Conservation (phyloP, 2,888 invertebrate species). For the Parnassius orleans region DNA sequence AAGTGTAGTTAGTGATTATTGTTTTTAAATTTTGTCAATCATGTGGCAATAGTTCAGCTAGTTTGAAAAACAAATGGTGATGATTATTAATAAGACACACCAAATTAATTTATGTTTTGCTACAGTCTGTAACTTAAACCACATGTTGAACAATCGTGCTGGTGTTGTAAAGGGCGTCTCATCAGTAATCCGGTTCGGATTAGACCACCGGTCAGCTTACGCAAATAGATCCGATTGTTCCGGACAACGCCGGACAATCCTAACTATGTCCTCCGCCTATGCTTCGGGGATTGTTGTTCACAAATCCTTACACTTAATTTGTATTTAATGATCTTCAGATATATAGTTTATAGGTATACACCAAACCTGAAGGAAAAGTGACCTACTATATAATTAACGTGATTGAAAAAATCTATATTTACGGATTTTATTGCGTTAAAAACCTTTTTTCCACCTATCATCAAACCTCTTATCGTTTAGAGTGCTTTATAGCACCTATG, state of each 20-base stretch:
- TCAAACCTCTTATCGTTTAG: too few relatives aligned
- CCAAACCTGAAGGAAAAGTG: not conserved
- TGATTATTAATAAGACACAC: too few relatives aligned
- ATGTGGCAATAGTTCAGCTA: too few relatives aligned
- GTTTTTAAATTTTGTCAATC: too few relatives aligned
- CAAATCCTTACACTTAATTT: conserved; percentile 21
- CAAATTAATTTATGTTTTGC: too few relatives aligned
- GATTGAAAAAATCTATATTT: too few relatives aligned
- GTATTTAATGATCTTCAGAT: not conserved
- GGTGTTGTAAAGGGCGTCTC: conserved; percentile 47
- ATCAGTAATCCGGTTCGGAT: conserved; percentile 63
- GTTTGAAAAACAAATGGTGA: too few relatives aligned
- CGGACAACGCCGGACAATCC: conserved; percentile 34
- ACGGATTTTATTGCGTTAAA: too few relatives aligned
- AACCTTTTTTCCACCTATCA: too few relatives aligned
- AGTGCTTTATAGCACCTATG: too few relatives aligned
- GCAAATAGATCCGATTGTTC: conserved; percentile 64
- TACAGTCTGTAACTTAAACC: conserved; percentile 31
- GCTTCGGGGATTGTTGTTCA: conserved; percentile 28
- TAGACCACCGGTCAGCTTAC: conserved; percentile 59
- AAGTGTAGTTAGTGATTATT: too few relatives aligned
- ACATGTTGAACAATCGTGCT: conserved; percentile 33
- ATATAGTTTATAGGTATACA: not conserved
- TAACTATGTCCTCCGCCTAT: conserved; percentile 30
- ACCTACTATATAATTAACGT: not conserved